phyloP scores from a whole-genome alignment of 2,888 invertebrate genomes.

The Phengaris arion region DNA sequence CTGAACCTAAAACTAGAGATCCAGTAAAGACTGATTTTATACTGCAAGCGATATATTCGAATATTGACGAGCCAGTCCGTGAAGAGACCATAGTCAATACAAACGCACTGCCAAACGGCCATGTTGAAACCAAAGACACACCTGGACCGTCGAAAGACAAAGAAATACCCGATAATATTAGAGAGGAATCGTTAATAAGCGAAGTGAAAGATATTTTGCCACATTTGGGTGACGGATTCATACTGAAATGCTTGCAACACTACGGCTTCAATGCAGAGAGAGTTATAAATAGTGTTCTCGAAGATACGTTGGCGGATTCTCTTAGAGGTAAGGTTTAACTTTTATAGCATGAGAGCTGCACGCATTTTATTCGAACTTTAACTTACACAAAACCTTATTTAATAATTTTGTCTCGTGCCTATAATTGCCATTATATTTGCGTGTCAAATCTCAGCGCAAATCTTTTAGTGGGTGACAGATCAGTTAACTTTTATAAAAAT shows the following conservation, averaged over 20 bases:
- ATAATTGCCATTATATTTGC: too few relatives aligned
- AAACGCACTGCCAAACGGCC: constrained; percentile 51
- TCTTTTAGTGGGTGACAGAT: too few relatives aligned
- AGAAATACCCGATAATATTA: constrained; percentile 66
- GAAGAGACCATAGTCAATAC: constrained; percentile 41
- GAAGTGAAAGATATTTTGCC: constrained; percentile 88
- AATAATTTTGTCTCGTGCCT: too few relatives aligned
- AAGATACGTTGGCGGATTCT: constrained; percentile 79
- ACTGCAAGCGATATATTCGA: constrained; percentile 73
- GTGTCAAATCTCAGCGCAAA: too few relatives aligned
- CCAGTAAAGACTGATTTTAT: constrained; percentile 77
- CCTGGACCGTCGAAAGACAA: constrained; percentile 48
- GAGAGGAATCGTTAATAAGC: constrained; percentile 76
- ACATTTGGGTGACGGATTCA: constrained; percentile 87
- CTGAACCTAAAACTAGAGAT: constrained; percentile 61
- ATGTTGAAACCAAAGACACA: constrained; percentile 46
- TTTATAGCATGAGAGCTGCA: too few relatives aligned
- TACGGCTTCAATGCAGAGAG: constrained; percentile 87
- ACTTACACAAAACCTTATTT: too few relatives aligned
- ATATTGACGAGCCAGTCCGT: constrained; percentile 63
- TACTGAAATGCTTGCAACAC: constrained; percentile 86
- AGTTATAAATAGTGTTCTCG: constrained; percentile 91
- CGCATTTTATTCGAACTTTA: too few relatives aligned
- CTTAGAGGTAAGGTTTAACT: constrained; percentile 51
- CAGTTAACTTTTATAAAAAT: too few relatives aligned